phyloP scores from a whole-genome alignment of 2,797 vertebrate genomes.

The Dryobates pubescens region DNA sequence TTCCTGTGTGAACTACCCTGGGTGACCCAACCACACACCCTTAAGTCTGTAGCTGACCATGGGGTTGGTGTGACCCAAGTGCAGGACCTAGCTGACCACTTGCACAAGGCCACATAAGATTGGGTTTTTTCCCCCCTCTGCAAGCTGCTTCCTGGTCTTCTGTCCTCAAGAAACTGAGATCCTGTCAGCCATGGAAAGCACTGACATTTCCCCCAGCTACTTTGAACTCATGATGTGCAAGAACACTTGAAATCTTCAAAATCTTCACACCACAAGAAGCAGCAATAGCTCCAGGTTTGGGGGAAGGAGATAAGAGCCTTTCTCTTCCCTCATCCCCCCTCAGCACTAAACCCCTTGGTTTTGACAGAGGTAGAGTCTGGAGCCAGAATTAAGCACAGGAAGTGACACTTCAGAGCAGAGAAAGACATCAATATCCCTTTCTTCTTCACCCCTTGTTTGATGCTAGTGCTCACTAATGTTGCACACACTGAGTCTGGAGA shows the following conservation, averaged over 20 bases:
- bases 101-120: background rate
- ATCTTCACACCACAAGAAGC: too few relatives aligned
- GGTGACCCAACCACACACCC: too few relatives aligned
- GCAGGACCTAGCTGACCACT: background rate
- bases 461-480: background rate
- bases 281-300: background rate
- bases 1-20: too few relatives aligned
- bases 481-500: background rate
- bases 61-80: too few relatives aligned
- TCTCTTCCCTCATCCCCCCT: background rate
- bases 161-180: background rate
- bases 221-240: too few relatives aligned
- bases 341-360: background rate
- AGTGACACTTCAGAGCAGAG: accelerated
- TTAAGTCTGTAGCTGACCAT: too few relatives aligned
- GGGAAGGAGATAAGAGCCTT: background rate
- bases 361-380: background rate
- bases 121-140: background rate
- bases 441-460: background rate
- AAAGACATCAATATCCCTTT: background rate
- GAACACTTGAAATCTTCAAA: too few relatives aligned
- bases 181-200: background rate
- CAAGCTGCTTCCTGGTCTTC: background rate
- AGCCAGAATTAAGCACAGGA: background rate
- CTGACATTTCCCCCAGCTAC: background rate